A percentile compares a stretch with the other conserved stretches of the same genome.
phyloP scores from a whole-genome alignment of 2,888 invertebrate genomes.

The Strigamia crassipes region DNA sequence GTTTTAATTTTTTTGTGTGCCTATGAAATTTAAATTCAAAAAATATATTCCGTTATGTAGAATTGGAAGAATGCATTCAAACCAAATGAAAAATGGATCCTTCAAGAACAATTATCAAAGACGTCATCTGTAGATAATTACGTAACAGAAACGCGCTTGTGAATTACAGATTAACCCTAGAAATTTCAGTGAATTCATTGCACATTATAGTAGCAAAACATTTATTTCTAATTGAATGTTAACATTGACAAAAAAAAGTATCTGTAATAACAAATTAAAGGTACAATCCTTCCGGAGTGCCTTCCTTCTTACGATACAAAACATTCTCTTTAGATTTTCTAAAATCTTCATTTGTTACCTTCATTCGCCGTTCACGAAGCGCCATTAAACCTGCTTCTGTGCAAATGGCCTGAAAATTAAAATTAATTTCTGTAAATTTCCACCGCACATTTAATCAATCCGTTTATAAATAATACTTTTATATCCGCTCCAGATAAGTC shows the following conservation, averaged over 20 bases:
- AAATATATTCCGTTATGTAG: too few relatives aligned
- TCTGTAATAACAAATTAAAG: conserved; percentile 67
- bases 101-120: background rate
- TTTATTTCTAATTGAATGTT: background rate
- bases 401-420: conserved; percentile 83
- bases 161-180: too few relatives aligned
- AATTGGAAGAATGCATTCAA: background rate
- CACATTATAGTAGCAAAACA: background rate
- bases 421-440: background rate
- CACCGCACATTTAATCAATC: too few relatives aligned
- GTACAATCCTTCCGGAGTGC: conserved; percentile 98
- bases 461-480: conserved; percentile 64
- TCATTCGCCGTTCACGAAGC: conserved; percentile 95
- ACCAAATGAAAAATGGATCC: conserved; percentile 5
- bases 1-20: background rate
- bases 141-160: too few relatives aligned
- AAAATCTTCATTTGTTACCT: conserved; percentile 99
- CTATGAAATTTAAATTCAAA: background rate
- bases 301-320: conserved; percentile 97
- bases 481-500: conserved; percentile 97
- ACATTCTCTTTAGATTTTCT: conserved; percentile 99
- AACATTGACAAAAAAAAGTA: background rate
- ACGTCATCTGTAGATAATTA: background rate
- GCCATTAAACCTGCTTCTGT: conserved; percentile 99
- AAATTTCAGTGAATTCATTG: too few relatives aligned